phyloP scores from a whole-genome alignment of 2,113 vertebrate species.

The Halcyon senegalensis region DNA sequence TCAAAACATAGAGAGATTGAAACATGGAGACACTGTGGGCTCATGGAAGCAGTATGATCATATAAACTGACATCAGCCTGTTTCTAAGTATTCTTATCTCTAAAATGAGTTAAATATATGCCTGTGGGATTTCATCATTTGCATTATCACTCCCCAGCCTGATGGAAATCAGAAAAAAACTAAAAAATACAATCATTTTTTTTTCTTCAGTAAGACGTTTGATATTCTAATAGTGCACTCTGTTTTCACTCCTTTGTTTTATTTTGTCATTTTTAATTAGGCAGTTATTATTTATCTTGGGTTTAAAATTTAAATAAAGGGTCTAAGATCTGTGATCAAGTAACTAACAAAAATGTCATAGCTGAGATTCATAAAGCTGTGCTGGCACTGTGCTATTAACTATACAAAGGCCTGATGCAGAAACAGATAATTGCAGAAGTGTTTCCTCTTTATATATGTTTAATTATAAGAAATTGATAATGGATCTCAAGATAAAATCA shows the following conservation, averaged over 20 bases:
- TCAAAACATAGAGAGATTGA: not conserved
- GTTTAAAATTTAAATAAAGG: not conserved
- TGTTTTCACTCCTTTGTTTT: not conserved
- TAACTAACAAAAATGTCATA: not conserved
- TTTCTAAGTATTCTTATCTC: not conserved
- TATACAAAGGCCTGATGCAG: not conserved
- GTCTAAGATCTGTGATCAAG: not conserved
- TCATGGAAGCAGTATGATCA: not conserved
- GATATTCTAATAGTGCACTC: not conserved
- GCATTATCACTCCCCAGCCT: not conserved
- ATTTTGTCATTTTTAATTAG: not conserved
- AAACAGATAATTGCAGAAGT: not conserved
- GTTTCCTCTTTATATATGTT: not conserved
- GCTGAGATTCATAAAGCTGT: not conserved
- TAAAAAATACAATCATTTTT: accelerated
- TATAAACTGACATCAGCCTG: not conserved
- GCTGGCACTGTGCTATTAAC: not conserved
- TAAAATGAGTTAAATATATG: not conserved
- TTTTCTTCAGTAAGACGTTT: not conserved
- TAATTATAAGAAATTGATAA: not conserved
- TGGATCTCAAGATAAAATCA: not conserved
- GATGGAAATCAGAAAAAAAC: not conserved
- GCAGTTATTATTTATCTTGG: not conserved
- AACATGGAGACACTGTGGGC: not conserved
- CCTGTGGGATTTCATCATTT: not conserved